These are phyloP conservation scores for Clupea harengus DNA, from an alignment of 2,113 vertebrate species.

Conservation along the genomic window DNA sequence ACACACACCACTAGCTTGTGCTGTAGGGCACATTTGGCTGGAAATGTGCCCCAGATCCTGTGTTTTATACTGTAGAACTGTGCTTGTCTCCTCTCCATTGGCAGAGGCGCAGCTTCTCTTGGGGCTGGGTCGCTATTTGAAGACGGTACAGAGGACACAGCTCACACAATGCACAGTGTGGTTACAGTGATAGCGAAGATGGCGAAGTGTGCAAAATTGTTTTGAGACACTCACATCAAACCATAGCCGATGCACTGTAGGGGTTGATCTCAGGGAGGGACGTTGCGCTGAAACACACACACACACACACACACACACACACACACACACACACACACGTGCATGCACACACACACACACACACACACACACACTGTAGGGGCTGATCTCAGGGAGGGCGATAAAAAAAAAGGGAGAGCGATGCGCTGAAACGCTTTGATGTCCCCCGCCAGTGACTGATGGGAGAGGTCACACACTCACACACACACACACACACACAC, in stretches of 20 bases:
- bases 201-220: slow-evolving; percentile 15
- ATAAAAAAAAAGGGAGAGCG: not conserved
- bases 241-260: not conserved
- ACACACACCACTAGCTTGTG: not conserved
- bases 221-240: slow-evolving; percentile 15
- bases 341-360: no score
- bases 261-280: no score
- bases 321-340: no score
- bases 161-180: not conserved
- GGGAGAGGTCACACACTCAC: not conserved
- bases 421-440: not conserved
- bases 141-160: not conserved
- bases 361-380: not conserved
- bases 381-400: not conserved
- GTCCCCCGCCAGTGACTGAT: not conserved
- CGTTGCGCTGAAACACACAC: not conserved
- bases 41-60: slow-evolving; percentile 3
- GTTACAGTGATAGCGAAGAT: not conserved
- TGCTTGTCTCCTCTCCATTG: not conserved
- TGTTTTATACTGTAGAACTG: not conserved
- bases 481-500: no score
- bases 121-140: not conserved
- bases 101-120: not conserved
- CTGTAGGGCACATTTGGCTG: not conserved
- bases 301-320: no score